Evolutionary conservation across 2,888 invertebrate genomes (phyloP), one percentile per base, ranked within the genome.

Genomic region (Clitarchus hookeri): DNA sequence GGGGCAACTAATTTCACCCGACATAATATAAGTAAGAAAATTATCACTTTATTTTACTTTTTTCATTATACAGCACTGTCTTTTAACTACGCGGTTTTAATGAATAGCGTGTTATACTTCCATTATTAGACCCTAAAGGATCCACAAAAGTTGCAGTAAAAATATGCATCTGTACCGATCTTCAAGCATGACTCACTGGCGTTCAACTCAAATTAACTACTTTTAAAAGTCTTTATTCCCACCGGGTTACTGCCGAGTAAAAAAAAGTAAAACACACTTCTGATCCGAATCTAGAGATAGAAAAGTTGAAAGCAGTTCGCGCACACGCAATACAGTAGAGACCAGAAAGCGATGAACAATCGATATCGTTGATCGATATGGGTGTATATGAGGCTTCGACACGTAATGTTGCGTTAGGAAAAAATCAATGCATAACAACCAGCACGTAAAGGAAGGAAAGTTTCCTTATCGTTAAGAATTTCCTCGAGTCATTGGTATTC

Each of bases 41-140:
- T 65, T 23, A 65, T 65, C 65, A 65, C 65, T 65, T 23, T 65
- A 23, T 65, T 65, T 65, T 65, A n/a, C 65, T 65, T 65, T 65
- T 65, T 65, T 65, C 65, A 65, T 65, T 65, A 65, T 65, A 65
- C 48, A 23, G n/a, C 19, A n/a, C 23, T 65, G 65, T 65, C 65
- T 65, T n/a, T n/a, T 65, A 65, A 65, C 65, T 65, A 65, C 65
- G 65, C n/a, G 23, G 65, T 65, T 65, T 65, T 65, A 65, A 65
- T 65, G 65, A 65, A 65, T 65, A 65, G 65, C 65, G 65, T 65
- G 65, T 65, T 65, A 65, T 65, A 65, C 65, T 65, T 65, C 65
- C 65, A 65, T 65, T 65, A 65, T 65, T 65, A 65, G 65, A 65
- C 65, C 65, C 65, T 8, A 65, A 65, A 65, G 65, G 65, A 65